phyloP scores from a whole-genome alignment of 2,888 invertebrate species.

The Drosophila planitibia region DNA sequence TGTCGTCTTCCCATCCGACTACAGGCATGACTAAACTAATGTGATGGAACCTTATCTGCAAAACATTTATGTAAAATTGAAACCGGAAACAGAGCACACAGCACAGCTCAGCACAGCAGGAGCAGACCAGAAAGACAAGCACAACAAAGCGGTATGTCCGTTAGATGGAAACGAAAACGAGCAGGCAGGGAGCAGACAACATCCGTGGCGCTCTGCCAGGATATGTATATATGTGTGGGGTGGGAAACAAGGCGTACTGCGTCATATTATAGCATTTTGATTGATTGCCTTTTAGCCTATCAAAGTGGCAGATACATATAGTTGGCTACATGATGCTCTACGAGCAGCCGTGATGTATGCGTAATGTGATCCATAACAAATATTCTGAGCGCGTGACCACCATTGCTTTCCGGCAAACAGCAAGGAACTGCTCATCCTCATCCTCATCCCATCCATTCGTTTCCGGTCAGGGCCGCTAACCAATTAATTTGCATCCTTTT shows the following conservation, averaged over 20 bases:
- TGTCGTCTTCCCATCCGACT: background rate
- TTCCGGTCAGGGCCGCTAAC: constrained; percentile 3
- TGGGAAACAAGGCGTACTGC: constrained; percentile 30
- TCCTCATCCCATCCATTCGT: background rate
- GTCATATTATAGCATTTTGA: constrained; percentile 72
- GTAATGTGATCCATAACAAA: constrained; percentile 70
- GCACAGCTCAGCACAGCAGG: background rate
- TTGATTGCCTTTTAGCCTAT: constrained; percentile 69
- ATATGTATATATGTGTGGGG: background rate
- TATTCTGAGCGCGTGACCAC: constrained; percentile 62
- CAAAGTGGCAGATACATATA: constrained; percentile 30
- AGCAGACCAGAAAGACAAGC: background rate
- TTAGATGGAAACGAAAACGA: constrained; percentile 12
- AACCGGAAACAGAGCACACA: constrained; percentile 61
- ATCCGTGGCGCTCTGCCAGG: background rate
- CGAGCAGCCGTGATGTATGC: constrained; percentile 54
- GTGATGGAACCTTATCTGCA: constrained; percentile 53
- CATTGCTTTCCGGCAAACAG: constrained; percentile 40
- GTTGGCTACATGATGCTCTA: constrained; percentile 35
- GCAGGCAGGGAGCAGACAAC: constrained; percentile 6
- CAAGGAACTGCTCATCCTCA: constrained; percentile 7
- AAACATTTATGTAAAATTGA: constrained; percentile 65
- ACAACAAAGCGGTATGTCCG: constrained; percentile 21
- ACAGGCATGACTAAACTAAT: constrained; percentile 36
- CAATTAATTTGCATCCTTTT: constrained; percentile 71